Percentiles rank a stretch among this genome's conserved stretches.
Evolutionary conservation across 2,797 vertebrate genomes (phyloP).

Genomic region (Rhincodon typus): DNA sequence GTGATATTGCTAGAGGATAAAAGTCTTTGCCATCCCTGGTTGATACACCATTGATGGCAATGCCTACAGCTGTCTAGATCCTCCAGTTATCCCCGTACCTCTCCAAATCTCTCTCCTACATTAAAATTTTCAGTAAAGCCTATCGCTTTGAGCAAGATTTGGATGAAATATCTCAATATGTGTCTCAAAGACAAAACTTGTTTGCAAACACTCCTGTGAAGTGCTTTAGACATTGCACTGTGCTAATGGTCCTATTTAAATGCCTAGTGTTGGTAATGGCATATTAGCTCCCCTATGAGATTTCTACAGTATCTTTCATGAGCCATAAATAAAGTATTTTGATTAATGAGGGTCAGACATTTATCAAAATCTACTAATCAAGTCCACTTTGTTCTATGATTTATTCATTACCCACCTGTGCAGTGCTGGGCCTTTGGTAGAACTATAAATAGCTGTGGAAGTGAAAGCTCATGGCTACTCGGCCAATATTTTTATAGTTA

Average conservation of each 20-base stretch:
- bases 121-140: background rate
- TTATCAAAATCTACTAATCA: conserved; percentile 6
- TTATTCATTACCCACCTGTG: background rate
- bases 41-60: no score
- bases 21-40: no score
- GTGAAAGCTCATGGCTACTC: background rate
- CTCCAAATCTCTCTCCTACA: background rate
- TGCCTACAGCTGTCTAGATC: no score
- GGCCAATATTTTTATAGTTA: background rate
- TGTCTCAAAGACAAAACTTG: background rate
- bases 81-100: background rate
- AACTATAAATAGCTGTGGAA: background rate
- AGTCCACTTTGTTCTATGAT: background rate
- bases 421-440: background rate
- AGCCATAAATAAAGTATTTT: background rate
- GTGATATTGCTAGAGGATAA: background rate
- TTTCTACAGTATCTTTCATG: background rate
- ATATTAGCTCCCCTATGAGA: background rate
- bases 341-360: background rate
- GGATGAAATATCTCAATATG: background rate
- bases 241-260: background rate
- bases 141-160: no score
- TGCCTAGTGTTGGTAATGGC: background rate
- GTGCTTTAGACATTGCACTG: background rate
- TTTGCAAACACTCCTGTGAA: background rate